Base-by-base conservation (phyloP, 2,888 invertebrate genomes). In the Plebejus argus region DNA sequence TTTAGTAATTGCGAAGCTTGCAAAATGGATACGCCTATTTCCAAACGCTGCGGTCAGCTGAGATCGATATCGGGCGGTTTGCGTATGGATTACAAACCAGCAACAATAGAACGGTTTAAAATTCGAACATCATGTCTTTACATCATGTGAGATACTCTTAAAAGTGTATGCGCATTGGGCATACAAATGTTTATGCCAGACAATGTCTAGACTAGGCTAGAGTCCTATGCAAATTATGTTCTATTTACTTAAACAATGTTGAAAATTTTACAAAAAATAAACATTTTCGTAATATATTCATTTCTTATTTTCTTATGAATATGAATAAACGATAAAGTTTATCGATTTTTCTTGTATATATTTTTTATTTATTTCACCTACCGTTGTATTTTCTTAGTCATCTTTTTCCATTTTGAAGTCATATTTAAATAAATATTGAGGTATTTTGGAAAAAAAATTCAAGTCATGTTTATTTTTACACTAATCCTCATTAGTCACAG, bases 11-110 rank as follows among this genome's bases (percentile, higher is more conserved):
- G 1, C 66, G 35, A 33, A 70, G 61, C 71, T 80, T 79, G 70
- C 78, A 77, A 78, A 80, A 79, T 76, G n/a, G 76, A 78, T 79
- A 78, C 78, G 78, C 80, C 78, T 79, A 76, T 78, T 79, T 80
- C 79, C 76, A 61, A 77, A 79, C 61, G 28, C 58, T 61, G 39
- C 28, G 45, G 58, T 76, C 58, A 35, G 18, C 72, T 3, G 28
- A 58, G 77, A 61, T 56, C 45, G 45, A 76, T 45, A 53, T 70
- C 70, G 23, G 28, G 72, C 56, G 77, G 71, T 77, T 56, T 56
- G 18, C 33, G 56, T 56, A 70, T 76, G 18, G 76, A 76, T 56
- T 72, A 77, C 58, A 39, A 77, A 77, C 58, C 35, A 39, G 33
- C 28, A 66, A 70, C 66, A 61, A 70, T 74, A 74, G 74, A 74